phyloP scores from a whole-genome alignment of 2,797 vertebrate genomes.

The Micrastur ruficollis region DNA sequence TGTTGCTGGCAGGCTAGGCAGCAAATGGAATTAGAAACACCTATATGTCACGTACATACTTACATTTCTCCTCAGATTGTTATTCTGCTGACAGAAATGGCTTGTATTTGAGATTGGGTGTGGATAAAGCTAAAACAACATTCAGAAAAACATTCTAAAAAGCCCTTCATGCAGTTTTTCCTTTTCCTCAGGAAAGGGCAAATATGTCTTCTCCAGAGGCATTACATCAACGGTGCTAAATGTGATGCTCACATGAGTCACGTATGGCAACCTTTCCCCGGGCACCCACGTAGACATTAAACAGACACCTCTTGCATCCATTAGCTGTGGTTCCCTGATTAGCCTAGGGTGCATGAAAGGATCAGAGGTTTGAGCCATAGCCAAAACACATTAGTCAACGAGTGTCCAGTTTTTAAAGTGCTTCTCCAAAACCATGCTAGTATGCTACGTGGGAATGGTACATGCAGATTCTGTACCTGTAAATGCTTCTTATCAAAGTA shows the following conservation, averaged over 20 bases:
- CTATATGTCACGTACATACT: background rate
- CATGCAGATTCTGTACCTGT: too few species aligned
- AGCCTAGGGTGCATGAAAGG: background rate
- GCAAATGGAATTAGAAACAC: background rate
- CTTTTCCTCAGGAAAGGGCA: background rate
- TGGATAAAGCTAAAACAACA: background rate
- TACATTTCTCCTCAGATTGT: background rate
- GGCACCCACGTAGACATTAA: background rate
- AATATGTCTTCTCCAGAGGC: background rate
- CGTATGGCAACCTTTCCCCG: background rate
- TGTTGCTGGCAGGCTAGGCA: background rate
- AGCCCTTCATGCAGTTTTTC: background rate
- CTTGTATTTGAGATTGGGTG: background rate
- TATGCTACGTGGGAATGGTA: background rate
- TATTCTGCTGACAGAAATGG: background rate
- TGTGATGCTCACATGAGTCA: background rate
- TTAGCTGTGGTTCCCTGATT: background rate
- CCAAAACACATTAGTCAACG: background rate
- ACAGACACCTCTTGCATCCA: background rate
- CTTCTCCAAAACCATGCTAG: background rate
- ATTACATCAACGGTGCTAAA: background rate
- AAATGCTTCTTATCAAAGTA: background rate
- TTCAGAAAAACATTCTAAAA: background rate
- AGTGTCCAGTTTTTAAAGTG: background rate
- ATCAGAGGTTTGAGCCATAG: background rate